phyloP scores from a whole-genome alignment of 2,797 vertebrate species.

The Microctenopoma lineatum region DNA sequence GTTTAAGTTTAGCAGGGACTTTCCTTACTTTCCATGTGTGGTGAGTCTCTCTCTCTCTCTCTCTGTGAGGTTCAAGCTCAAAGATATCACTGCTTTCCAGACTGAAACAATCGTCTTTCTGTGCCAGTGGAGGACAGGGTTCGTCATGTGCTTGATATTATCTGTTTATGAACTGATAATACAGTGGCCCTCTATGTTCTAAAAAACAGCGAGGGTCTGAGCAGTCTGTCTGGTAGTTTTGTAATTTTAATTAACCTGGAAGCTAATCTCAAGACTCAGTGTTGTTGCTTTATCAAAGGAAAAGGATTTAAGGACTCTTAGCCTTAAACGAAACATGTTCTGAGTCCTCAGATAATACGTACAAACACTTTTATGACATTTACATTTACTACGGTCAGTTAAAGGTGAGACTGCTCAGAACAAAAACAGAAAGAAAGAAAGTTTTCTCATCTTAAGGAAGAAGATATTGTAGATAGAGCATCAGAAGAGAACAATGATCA shows the following conservation, averaged over 20 bases:
- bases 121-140: slow-evolving; percentile 51
- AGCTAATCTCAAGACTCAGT: slow-evolving; percentile 5
- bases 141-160: slow-evolving; percentile 79
- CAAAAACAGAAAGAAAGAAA: background rate
- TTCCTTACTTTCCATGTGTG: slow-evolving; percentile 45
- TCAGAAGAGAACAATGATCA: background rate
- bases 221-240: slow-evolving; percentile 39
- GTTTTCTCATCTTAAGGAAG: background rate
- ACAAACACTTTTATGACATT: slow-evolving; percentile 3
- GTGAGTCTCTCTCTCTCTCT: background rate
- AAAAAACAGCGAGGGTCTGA: slow-evolving; percentile 46
- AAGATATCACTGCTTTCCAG: slow-evolving; percentile 31
- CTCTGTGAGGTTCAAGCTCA: slow-evolving; percentile 35
- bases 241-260: slow-evolving; percentile 30
- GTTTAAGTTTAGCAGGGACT: slow-evolving; percentile 39
- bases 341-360: background rate
- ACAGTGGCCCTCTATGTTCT: slow-evolving; percentile 73
- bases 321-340: background rate
- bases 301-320: too few relatives aligned
- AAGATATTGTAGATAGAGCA: background rate
- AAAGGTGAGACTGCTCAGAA: background rate
- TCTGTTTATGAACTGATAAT: slow-evolving; percentile 67
- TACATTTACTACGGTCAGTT: background rate
- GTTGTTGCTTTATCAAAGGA: slow-evolving; percentile 1
- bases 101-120: slow-evolving; percentile 73